Conservation (phyloP, 2,888 invertebrate genomes). For the Cantharis nigra region DNA sequence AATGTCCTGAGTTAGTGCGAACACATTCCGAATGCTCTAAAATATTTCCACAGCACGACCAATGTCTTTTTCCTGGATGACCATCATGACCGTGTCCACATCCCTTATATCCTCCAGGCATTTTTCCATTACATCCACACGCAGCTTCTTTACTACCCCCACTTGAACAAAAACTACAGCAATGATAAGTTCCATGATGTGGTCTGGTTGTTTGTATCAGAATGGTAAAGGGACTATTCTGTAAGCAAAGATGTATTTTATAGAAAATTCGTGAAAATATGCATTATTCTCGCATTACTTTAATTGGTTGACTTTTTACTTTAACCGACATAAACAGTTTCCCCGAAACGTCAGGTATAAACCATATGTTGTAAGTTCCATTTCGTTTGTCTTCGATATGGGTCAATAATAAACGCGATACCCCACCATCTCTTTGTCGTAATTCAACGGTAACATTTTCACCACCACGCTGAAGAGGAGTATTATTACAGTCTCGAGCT, state of each 20-base stretch:
- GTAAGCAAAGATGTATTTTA: constrained; percentile 34
- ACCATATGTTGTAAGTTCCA: constrained; percentile 65
- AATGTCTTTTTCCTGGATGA: constrained; percentile 79
- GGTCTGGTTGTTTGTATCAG: constrained; percentile 65
- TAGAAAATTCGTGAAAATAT: neutral
- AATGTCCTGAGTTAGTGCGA: constrained; percentile 56
- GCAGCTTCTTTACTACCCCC: constrained; percentile 70
- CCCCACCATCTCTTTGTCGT: constrained; percentile 59
- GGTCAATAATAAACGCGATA: constrained; percentile 54
- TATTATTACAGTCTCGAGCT: constrained; percentile 66
- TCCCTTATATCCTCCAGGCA: constrained; percentile 75
- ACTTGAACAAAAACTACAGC: constrained; percentile 82
- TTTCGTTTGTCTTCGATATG: constrained; percentile 65
- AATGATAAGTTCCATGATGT: constrained; percentile 77
- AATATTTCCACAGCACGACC: constrained; percentile 80
- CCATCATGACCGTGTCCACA: constrained; percentile 83
- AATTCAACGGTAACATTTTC: constrained; percentile 63
- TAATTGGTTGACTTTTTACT: constrained; percentile 68
- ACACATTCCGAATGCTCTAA: constrained; percentile 66
- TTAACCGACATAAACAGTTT: constrained; percentile 65
- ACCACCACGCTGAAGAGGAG: constrained; percentile 70
- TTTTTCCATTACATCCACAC: constrained; percentile 75
- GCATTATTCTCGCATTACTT: constrained; percentile 54
- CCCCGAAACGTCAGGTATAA: constrained; percentile 69
- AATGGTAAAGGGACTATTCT: constrained; percentile 73